Evolutionary conservation across 2,113 vertebrate genomes (phyloP).

Genomic region (Ceuthmochares aereus): DNA sequence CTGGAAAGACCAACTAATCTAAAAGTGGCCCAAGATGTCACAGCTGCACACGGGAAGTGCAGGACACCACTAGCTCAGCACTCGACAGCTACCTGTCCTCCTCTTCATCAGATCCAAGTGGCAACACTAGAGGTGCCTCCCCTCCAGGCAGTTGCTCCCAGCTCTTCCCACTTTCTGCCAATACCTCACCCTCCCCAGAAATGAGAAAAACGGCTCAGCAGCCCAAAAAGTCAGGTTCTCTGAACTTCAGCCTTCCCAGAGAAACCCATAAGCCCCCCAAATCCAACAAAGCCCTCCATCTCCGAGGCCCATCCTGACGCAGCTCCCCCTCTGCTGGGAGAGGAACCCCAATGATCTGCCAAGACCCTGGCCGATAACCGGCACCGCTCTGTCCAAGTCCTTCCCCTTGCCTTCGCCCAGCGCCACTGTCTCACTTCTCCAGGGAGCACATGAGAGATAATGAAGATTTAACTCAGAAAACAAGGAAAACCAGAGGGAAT

Average conservation of each 20-base stretch:
- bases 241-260: background rate
- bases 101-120: accelerated
- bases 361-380: background rate
- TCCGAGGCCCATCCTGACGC: background rate
- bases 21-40: accelerated
- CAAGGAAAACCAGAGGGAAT: background rate
- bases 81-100: background rate
- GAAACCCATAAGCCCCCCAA: background rate
- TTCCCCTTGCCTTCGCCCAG: background rate
- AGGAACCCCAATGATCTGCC: background rate
- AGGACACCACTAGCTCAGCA: accelerated
- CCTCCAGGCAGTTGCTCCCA: background rate
- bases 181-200: background rate
- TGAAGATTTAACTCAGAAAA: background rate
- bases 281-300: background rate
- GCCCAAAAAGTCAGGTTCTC: accelerated
- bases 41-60: accelerated
- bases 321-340: background rate
- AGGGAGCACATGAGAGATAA: background rate
- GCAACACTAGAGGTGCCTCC: background rate
- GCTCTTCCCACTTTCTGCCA: background rate
- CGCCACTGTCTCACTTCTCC: background rate
- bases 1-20: background rate
- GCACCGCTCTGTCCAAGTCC: background rate
- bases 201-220: background rate